phyloP scores from a whole-genome alignment of 2,113 vertebrate species.

The Alethe castanea region DNA sequence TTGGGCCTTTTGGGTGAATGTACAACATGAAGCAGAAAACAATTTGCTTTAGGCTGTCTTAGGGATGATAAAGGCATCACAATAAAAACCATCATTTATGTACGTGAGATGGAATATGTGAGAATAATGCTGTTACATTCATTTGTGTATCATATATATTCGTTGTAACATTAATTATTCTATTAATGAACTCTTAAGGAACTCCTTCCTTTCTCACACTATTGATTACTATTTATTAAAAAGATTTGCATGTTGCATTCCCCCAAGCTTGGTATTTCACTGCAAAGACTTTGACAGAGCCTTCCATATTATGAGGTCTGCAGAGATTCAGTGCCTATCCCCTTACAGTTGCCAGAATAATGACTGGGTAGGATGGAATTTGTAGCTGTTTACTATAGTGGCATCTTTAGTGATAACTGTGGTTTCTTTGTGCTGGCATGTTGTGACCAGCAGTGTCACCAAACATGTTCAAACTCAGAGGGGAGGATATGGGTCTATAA shows the following conservation, averaged over 20 bases:
- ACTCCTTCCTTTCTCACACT: not conserved
- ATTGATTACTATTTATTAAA: not conserved
- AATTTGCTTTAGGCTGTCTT: not conserved
- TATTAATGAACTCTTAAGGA: not conserved
- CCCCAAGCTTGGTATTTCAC: not conserved
- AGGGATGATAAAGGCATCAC: not conserved
- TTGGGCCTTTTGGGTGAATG: not conserved
- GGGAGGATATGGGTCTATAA: not conserved
- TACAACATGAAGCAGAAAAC: not conserved
- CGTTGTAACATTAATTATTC: not conserved
- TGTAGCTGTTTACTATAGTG: not conserved
- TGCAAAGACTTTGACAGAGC: not conserved
- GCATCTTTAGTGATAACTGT: not conserved
- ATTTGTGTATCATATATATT: not conserved
- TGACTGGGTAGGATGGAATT: not conserved
- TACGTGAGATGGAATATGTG: rapidly evolving
- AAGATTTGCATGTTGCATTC: not conserved
- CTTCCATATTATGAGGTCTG: rapidly evolving
- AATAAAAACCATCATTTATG: not conserved
- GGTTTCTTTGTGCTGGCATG: not conserved
- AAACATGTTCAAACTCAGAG: not conserved
- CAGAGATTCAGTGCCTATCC: not conserved
- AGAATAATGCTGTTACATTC: not conserved
- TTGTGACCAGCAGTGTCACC: not conserved
- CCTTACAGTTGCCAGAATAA: not conserved